Conservation (phyloP, 2,113 vertebrate genomes). For the Lampris megalopsis region DNA sequence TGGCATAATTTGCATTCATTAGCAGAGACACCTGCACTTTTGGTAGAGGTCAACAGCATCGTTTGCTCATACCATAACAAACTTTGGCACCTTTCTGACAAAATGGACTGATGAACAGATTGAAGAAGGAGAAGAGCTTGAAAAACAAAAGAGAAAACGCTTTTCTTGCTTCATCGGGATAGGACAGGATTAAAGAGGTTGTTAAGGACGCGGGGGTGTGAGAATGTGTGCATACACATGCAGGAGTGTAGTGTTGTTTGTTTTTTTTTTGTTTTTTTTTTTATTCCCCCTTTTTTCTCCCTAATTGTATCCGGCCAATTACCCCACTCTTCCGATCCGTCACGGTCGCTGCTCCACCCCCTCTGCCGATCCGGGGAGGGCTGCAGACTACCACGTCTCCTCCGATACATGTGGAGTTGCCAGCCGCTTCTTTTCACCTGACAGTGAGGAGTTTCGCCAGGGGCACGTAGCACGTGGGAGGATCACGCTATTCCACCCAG, state of each 20-base stretch:
- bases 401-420: no score
- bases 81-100: not conserved
- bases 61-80: constrained; percentile 6
- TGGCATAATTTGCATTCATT: constrained; percentile 50
- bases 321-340: no score
- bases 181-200: not conserved
- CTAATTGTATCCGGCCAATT: no score
- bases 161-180: not conserved
- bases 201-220: not conserved
- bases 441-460: no score
- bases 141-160: constrained; percentile 9
- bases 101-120: constrained; percentile 16
- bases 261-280: not conserved
- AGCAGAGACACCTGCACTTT: constrained; percentile 15
- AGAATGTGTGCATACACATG: not conserved
- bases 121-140: constrained; percentile 4
- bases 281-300: no score
- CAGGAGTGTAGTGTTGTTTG: not conserved
- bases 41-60: not conserved
- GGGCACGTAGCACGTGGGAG: no score
- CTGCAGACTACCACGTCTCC: no score
- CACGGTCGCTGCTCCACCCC: no score
- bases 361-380: no score
- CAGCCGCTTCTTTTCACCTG: no score
- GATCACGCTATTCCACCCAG: no score